Percentiles rank a stretch among this genome's conserved stretches.
phyloP scores from a whole-genome alignment of 2,113 vertebrate species.

The Eira barbara region DNA sequence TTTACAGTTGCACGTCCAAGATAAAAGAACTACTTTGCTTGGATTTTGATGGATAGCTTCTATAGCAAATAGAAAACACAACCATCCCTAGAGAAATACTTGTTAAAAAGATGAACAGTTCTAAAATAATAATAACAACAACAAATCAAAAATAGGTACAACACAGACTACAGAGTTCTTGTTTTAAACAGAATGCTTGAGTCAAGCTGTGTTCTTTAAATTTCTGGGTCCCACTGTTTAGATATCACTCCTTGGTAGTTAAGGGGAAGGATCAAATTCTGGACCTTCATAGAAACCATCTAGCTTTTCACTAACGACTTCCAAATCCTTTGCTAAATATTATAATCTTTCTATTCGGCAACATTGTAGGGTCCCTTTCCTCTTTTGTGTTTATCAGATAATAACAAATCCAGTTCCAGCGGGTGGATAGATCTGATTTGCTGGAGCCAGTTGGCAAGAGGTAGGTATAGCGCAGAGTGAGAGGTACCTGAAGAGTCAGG shows the following conservation, averaged over 20 bases:
- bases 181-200: neutral
- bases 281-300: neutral
- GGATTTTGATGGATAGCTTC: neutral
- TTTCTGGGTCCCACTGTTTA: neutral
- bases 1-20: neutral
- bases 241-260: neutral
- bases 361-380: neutral
- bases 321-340: neutral
- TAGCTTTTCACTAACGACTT: neutral
- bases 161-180: neutral
- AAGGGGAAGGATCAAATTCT: neutral
- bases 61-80: constrained; percentile 1
- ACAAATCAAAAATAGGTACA: neutral
- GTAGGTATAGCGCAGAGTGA: neutral
- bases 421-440: neutral
- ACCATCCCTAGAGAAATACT: neutral
- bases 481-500: neutral
- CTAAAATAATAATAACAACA: neutral
- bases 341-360: neutral
- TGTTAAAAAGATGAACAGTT: neutral
- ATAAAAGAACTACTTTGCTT: neutral
- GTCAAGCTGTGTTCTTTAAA: neutral
- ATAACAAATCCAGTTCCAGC: neutral
- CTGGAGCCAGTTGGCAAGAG: neutral
- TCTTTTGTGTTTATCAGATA: neutral